A percentile compares a stretch with the other conserved stretches of the same genome.
Evolutionary conservation across 2,888 invertebrate genomes (phyloP).

Genomic region (Cataglyphis livida): DNA sequence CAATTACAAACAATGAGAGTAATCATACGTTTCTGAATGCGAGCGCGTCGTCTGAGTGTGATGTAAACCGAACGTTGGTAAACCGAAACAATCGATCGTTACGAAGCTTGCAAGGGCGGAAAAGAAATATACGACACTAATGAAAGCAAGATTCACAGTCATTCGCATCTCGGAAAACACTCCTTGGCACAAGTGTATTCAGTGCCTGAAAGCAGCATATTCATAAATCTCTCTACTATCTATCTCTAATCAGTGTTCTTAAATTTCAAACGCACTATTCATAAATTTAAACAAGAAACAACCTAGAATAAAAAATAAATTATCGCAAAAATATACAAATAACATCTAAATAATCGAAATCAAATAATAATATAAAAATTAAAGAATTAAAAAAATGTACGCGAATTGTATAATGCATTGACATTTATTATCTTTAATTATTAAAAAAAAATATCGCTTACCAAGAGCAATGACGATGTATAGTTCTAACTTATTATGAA

Average conservation of each 20-base stretch:
- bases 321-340: background rate
- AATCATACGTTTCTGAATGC: constrained; percentile 42
- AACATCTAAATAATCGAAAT: background rate
- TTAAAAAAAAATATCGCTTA: background rate
- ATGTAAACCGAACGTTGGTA: constrained; percentile 9
- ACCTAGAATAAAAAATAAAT: background rate
- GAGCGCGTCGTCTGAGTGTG: constrained; percentile 19
- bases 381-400: too few species aligned
- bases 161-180: constrained; percentile 25
- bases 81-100: constrained; percentile 22
- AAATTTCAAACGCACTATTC: background rate
- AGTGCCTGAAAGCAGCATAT: constrained; percentile 13
- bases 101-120: constrained; percentile 22
- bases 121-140: constrained; percentile 27
- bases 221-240: constrained; percentile 53
- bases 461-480: background rate
- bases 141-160: constrained; percentile 37
- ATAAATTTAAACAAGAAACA: background rate
- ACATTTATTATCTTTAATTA: background rate
- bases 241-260: constrained; percentile 13
- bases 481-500: constrained; percentile 54
- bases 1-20: constrained; percentile 61
- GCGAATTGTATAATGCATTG: background rate
- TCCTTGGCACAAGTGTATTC: background rate
- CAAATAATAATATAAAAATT: background rate